Conservation (phyloP, 1,140 invertebrate species). For the Tachypleus tridentatus region DNA sequence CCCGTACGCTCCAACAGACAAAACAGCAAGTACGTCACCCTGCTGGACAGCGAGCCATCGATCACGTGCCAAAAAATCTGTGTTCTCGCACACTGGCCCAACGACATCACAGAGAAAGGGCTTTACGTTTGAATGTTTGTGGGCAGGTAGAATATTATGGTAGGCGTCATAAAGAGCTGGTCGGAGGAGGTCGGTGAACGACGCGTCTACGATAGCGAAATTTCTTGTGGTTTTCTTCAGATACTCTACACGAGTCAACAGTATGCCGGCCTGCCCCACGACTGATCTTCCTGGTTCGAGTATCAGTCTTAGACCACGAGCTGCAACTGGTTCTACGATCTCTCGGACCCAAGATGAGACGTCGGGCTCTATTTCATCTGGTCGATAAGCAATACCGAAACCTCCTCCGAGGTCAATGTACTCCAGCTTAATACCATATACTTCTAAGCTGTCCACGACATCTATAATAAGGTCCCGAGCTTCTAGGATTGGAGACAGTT, state of each 20-base stretch:
- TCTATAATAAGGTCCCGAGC: constrained; percentile 16
- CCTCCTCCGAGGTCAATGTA: constrained; percentile 36
- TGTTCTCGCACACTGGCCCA: constrained; percentile 39
- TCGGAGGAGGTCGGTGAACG: constrained; percentile 31
- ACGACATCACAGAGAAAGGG: constrained; percentile 32
- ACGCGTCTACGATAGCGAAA: constrained; percentile 28
- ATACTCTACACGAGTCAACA: constrained; percentile 33
- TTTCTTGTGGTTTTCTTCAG: constrained; percentile 20
- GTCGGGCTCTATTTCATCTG: constrained; percentile 15
- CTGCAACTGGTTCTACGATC: constrained; percentile 19
- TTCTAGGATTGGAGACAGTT: constrained; percentile 14
- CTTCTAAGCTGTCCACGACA: constrained; percentile 16
- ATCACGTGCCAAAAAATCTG: constrained; percentile 37
- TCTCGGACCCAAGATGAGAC: constrained; percentile 22
- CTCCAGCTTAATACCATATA: constrained; percentile 17
- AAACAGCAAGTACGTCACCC: constrained; percentile 31
- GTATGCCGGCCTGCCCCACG: constrained; percentile 33
- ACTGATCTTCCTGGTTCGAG: constrained; percentile 36
- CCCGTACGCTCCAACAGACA: constrained; percentile 40
- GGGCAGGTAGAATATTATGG: constrained; percentile 30
- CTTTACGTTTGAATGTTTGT: constrained; percentile 13
- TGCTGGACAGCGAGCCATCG: constrained; percentile 27
- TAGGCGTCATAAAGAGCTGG: constrained; percentile 35
- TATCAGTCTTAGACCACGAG: constrained; percentile 28
- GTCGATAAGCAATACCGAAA: constrained; percentile 31